Conservation (phyloP, 2,797 vertebrate genomes). For the Apogon talboti region DNA sequence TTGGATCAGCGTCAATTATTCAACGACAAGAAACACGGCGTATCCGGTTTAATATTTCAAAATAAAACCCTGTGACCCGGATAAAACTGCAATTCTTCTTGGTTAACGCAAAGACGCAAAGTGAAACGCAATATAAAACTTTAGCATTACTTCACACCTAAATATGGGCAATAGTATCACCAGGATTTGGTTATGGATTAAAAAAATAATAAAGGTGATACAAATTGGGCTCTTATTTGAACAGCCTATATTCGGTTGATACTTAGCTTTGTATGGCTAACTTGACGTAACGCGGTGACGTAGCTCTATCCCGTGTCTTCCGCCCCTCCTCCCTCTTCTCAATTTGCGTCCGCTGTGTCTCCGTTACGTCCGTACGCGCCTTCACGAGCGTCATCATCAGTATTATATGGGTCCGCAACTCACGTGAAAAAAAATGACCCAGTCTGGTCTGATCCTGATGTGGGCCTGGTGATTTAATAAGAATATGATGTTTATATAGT, state of each 20-base stretch:
- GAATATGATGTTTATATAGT: not conserved
- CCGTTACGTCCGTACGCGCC: constrained; percentile 81
- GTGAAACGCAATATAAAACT: fast-evolving
- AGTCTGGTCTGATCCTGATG: constrained; percentile 42
- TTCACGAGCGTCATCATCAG: constrained; percentile 77
- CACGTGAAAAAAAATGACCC: constrained; percentile 56
- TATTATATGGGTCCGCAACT: constrained; percentile 61
- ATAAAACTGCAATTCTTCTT: fast-evolving
- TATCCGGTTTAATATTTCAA: constrained; percentile 43
- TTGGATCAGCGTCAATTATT: constrained; percentile 47
- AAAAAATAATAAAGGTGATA: not conserved
- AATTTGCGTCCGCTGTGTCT: constrained; percentile 79
- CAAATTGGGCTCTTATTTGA: not conserved
- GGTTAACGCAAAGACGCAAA: too few species aligned
- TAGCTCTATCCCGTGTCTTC: constrained; percentile 64
- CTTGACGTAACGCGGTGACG: constrained; percentile 63
- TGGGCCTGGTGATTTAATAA: constrained; percentile 1
- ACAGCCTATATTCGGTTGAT: constrained; percentile 7
- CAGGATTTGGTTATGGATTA: not conserved
- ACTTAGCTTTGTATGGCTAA: fast-evolving
- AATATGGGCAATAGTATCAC: fast-evolving
- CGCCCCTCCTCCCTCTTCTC: constrained; percentile 74
- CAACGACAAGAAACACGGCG: fast-evolving
- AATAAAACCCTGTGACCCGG: constrained; percentile 32
- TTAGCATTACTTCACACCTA: fast-evolving